phyloP scores from a whole-genome alignment of 2,113 vertebrate genomes.

The Telmatochromis sp. region DNA sequence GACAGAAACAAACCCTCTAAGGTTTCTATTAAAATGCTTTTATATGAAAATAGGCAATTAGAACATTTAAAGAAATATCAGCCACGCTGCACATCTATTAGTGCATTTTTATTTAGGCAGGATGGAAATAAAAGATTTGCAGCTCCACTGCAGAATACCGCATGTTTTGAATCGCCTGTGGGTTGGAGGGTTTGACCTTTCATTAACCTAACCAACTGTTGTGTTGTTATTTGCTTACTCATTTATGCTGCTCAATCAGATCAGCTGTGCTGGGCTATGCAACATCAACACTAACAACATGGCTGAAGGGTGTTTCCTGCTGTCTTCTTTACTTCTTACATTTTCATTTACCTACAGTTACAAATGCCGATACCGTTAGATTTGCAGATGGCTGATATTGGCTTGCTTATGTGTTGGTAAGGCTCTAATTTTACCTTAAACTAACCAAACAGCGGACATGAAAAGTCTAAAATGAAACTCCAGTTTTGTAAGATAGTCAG shows the following conservation, averaged over 20 bases:
- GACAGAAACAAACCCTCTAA: not conserved
- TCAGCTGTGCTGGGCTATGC: not conserved
- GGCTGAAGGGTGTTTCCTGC: not conserved
- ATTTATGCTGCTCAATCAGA: not conserved
- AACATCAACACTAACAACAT: not conserved
- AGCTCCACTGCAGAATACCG: not conserved
- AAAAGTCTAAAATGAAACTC: not conserved
- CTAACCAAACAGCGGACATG: not conserved
- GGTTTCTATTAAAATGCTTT: not conserved
- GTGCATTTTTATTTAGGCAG: not conserved
- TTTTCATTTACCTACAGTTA: not conserved
- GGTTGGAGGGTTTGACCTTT: not conserved
- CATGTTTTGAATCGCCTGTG: not conserved
- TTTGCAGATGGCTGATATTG: not conserved
- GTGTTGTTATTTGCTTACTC: not conserved
- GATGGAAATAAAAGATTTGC: not conserved
- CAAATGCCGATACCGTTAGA: not conserved
- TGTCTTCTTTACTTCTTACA: not conserved
- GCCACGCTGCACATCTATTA: not conserved
- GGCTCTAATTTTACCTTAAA: not conserved
- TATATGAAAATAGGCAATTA: not conserved
- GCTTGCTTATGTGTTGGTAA: not conserved
- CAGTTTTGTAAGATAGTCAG: not conserved
- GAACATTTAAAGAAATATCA: not conserved
- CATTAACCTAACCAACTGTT: not conserved